Conservation (phyloP, 1,140 invertebrate genomes). For the Apis cerana region DNA sequence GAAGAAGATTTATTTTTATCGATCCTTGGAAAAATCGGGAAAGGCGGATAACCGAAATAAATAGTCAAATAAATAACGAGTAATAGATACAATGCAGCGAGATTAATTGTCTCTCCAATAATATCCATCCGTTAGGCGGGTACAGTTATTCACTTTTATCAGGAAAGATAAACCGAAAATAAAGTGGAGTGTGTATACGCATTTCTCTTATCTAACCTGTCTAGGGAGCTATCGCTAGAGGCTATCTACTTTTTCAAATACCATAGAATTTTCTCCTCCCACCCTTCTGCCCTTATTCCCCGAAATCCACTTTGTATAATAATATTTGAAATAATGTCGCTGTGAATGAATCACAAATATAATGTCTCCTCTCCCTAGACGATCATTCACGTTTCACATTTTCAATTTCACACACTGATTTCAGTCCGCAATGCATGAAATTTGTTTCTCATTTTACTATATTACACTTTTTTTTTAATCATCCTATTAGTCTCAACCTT, state of each 20-base stretch:
- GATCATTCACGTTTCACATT: too few species aligned
- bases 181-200: slow-evolving; percentile 38
- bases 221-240: neutral
- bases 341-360: too few species aligned
- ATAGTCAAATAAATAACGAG: neutral
- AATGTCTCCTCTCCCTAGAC: too few species aligned
- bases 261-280: neutral
- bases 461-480: too few species aligned
- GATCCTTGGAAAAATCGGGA: neutral
- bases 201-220: slow-evolving; percentile 38
- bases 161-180: slow-evolving; percentile 30
- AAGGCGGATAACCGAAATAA: neutral
- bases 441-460: too few species aligned
- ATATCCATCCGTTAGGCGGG: neutral
- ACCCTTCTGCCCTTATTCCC: neutral
- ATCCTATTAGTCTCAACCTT: too few species aligned
- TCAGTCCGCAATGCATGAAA: too few species aligned
- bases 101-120: slow-evolving; percentile 30
- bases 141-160: slow-evolving; percentile 23
- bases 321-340: too few species aligned
- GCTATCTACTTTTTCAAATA: slow-evolving; percentile 7
- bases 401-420: too few species aligned
- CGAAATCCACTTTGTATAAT: slow-evolving; percentile 17
- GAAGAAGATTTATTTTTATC: neutral
- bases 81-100: neutral